Evolutionary conservation across 2,113 vertebrate species (phyloP), one percentile per base, ranked within the genome.

Genomic region (Mesoclemmys tuberculata): DNA sequence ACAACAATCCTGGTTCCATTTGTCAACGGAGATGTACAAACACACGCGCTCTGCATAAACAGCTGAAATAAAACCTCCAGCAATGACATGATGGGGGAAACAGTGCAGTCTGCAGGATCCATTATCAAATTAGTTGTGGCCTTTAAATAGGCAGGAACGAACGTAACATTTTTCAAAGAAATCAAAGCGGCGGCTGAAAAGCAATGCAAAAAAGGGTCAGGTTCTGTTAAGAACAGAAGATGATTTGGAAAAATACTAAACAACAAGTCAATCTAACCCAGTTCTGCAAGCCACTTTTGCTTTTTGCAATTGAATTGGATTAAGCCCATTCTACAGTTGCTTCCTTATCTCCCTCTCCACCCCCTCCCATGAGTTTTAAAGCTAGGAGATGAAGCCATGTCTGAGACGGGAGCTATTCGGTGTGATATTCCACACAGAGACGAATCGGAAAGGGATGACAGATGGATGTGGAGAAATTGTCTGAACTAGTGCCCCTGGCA

Each of bases 51-150:
- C 31, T 82, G 44, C 51, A 55, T 38, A 48, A 92, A 54, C 1
- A 88, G 29, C n/a, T 84, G 78, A 93, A 94, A 88, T 90, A 94
- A 96, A 96, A 92, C 27, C 80, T 38, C 82, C 19, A 61, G 82
- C 80, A 82, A 13, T 3, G 27, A 54, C 3, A n/a, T 19, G 0
- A 2, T 2, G 10, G 52, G 48, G 52, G 78, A 61, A 84, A 92
- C 71, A 41, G 78, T 14, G 6, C n/a, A 41, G 78, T 27, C 79
- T 80, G 82, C 10, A 88, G 52, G 75, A 84, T 35, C 49, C 8
- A 22, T 94, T 90, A 85, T 85, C 95, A 97, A 89, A 97, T 97
- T 82, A 96, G 68, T n/a, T 13, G 9, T 88, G 81, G 58, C 90
- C 48, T 51, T 97, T 94, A 55, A 92, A 90, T 51, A 87, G 91